Evolutionary conservation across 37 sponge, comb jelly and placozoan species (phyloP), one percentile per base, ranked within the genome.

Genomic region (Chondrosia reniformis): DNA sequence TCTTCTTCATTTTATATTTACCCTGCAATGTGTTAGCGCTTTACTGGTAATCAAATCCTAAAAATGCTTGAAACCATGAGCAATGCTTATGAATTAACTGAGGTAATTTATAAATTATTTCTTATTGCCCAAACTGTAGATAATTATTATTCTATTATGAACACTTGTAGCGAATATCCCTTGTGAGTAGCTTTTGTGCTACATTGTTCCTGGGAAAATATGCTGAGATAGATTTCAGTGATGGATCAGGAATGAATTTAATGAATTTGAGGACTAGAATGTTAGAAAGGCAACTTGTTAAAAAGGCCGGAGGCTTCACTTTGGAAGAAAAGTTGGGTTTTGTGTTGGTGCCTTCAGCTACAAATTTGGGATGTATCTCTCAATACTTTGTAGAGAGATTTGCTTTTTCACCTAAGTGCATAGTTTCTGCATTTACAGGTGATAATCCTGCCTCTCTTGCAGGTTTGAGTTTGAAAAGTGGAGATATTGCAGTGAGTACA

Each of bases 211-310:
- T 83, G 8, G 97, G 97, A 22, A 4, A 52, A 8, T 94, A 94
- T 69, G 94, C 92, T 28, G 56, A 78, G 1, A 93, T 96, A 79
- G 97, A 96, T 59, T 90, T 84, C 62, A 93, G 97, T 67, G 97
- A 96, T 80, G 94, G 97, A 7, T 96, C 97, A 41, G 97, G 97
- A 63, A 96, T 96, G 97, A 96, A 96, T 65, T 80, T 96, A n/a
- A 25, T 93, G 77, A 89, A 96, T 44, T 91, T 96, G 31, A 54
- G 77, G 15, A 80, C 76, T n/a, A 93, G 81, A 66, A 54, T 83
- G 15, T 96, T 91, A 92, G 86, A 87, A 65, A 32, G 39, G 0
- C 6, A 42, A 8, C 46, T 79, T 46, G 45, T 40, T n/a, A 10
- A 33, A n/a, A 27, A 84, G 84, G 73, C 80, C 15, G 92, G 93